These are phyloP conservation scores for Drosophila birchii DNA, from an alignment of 2,888 invertebrate species.

Conservation along the genomic window DNA sequence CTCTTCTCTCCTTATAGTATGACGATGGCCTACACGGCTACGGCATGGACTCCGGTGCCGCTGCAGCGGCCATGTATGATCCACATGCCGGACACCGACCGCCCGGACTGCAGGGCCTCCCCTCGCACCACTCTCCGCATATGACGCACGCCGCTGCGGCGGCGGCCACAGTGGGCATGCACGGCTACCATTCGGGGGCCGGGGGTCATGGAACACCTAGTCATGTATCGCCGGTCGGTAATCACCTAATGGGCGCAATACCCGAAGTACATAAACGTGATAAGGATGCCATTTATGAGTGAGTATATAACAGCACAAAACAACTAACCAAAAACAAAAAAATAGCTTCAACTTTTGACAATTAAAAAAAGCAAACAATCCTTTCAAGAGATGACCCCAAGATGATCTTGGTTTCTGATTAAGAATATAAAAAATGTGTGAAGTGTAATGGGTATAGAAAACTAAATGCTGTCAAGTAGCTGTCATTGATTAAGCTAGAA, in stretches of 20 bases:
- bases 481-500: slow-evolving; percentile 6
- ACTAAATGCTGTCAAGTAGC: slow-evolving; percentile 17
- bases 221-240: slow-evolving; percentile 93
- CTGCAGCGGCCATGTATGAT: slow-evolving; percentile 89
- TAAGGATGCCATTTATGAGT: slow-evolving; percentile 99
- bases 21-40: slow-evolving; percentile 97
- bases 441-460: slow-evolving; percentile 2
- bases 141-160: slow-evolving; percentile 89
- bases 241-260: slow-evolving; percentile 93
- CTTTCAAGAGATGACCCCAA: slow-evolving; percentile 6
- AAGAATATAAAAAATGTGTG: slow-evolving; percentile 6
- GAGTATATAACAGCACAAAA: slow-evolving; percentile 85
- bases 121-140: slow-evolving; percentile 92
- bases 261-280: slow-evolving; percentile 98
- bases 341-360: neutral
- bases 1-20: slow-evolving; percentile 88
- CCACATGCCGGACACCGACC: slow-evolving; percentile 89
- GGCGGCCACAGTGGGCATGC: slow-evolving; percentile 87
- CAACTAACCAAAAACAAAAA: neutral
- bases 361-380: neutral
- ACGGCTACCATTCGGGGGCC: slow-evolving; percentile 86
- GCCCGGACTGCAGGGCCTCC: slow-evolving; percentile 86
- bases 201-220: slow-evolving; percentile 87
- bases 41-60: slow-evolving; percentile 89
- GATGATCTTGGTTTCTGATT: slow-evolving; percentile 16